These are phyloP conservation scores for Hoplias malabaricus DNA, from an alignment of 2,113 vertebrate species.

Conservation along the genomic window DNA sequence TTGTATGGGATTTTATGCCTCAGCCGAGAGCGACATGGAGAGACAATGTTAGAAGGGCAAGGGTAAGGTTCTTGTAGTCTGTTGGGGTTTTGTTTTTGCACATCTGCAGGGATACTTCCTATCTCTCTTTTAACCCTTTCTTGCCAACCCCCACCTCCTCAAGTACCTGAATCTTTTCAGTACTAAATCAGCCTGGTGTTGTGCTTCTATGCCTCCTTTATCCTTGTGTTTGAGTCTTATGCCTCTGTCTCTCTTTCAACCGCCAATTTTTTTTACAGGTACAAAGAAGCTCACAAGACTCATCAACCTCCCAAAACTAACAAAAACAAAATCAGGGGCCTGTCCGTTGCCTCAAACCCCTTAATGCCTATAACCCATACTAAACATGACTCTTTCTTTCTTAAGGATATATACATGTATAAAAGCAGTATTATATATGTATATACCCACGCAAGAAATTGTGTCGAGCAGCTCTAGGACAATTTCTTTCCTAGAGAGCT, in stretches of 20 bases:
- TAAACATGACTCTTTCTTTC: constrained; percentile 75
- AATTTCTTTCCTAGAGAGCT: constrained; percentile 76
- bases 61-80: constrained; percentile 97
- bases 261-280: constrained; percentile 93
- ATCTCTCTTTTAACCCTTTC: constrained; percentile 59
- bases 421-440: constrained; percentile 78
- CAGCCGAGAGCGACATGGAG: constrained; percentile 86
- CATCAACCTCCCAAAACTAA: constrained; percentile 70
- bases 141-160: constrained; percentile 57
- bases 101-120: constrained; percentile 67
- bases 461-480: constrained; percentile 86
- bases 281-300: constrained; percentile 85
- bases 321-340: constrained; percentile 64
- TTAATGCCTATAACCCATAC: constrained; percentile 72
- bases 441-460: constrained; percentile 67
- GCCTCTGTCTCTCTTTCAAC: constrained; percentile 83
- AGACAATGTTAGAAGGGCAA: constrained; percentile 89
- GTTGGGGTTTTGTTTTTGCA: constrained; percentile 72
- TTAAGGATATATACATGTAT: constrained; percentile 77
- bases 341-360: constrained; percentile 65
- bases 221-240: constrained; percentile 74
- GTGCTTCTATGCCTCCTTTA: constrained; percentile 71
- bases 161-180: constrained; percentile 65
- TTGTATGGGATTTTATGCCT: constrained; percentile 91
- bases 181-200: constrained; percentile 65